Base-by-base conservation (phyloP, 2,888 invertebrate genomes). In the Leptopilina drosophilae region DNA sequence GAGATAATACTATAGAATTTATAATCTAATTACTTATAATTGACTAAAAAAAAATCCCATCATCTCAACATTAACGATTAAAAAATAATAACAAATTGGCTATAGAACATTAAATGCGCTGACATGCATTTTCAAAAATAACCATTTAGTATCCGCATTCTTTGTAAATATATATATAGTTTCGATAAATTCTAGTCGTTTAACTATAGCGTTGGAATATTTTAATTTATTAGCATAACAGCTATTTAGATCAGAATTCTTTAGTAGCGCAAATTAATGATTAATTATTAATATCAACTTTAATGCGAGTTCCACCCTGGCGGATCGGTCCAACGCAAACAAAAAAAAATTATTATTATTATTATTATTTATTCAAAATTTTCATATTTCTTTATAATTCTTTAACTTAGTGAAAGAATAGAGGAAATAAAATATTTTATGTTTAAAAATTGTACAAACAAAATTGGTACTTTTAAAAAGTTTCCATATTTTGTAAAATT, bases 91-190 rank as follows among this genome's bases (percentile, higher is more conserved):
- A 73, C 73, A 53, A 73, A 73, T 73, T 73, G 56, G 73, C 73
- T 73, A 42, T 42, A 73, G 15, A 73, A 56, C 33, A 69, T 49
- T 69, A 73, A 73, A 56, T 33, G 14, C 73, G 73, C 73, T 73
- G 56, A n/a, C 56, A 40, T 53, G 73, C 73, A 73, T 33, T 56
- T 73, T 73, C 53, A 5, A 73, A 73, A 56, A 56, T 73, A 73
- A 73, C 73, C 56, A 73, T n/a, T 42, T 73, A 73, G 33, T 73
- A 40, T 56, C 73, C 73, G 56, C 56, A 73, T 73, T 73, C 73
- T 73, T 73, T 73, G 73, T 73, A 73, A 15, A 40, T 73, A 56
- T 56, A 56, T 33, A 33, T 33, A 33, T 33, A 56, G n/a, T 42
- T 12, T 33, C n/a, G n/a, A 73, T 33, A 73, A 33, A 33, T 33